phyloP scores from a whole-genome alignment of 2,113 vertebrate species.

The Lagenorhynchus albirostris region DNA sequence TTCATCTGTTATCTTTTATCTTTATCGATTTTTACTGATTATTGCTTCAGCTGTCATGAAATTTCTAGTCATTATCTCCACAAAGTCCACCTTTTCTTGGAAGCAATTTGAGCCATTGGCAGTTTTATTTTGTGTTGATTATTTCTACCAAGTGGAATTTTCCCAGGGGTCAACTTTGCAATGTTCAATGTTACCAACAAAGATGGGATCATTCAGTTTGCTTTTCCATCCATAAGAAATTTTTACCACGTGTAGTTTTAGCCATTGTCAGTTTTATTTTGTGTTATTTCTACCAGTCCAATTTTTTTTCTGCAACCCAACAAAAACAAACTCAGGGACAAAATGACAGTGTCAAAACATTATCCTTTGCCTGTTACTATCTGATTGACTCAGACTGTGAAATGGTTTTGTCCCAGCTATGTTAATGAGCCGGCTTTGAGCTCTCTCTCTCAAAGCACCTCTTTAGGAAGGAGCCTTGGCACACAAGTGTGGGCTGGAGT shows the following conservation, averaged over 20 bases:
- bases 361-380: background rate
- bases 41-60: constrained; percentile 21
- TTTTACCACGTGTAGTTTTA: constrained; percentile 19
- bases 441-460: background rate
- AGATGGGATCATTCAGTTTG: constrained; percentile 50
- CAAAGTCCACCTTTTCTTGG: constrained; percentile 25
- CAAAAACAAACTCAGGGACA: constrained; percentile 36
- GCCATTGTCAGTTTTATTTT: constrained; percentile 55
- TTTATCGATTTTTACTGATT: constrained; percentile 40
- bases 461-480: background rate
- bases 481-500: background rate
- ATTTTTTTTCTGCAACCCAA: constrained; percentile 35
- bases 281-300: constrained; percentile 24
- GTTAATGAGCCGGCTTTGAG: background rate
- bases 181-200: constrained; percentile 16
- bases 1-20: background rate
- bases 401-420: background rate
- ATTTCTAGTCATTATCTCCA: constrained; percentile 25
- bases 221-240: constrained; percentile 56
- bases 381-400: background rate
- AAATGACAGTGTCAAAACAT: constrained; percentile 29
- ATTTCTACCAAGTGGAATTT: constrained; percentile 43
- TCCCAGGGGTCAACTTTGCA: constrained; percentile 25
- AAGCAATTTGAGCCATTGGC: constrained; percentile 8
- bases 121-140: constrained; percentile 51